Percentiles rank a stretch among this genome's conserved stretches.
phyloP scores from a whole-genome alignment of 2,113 vertebrate genomes.

The Emydocephalus ijimae region DNA sequence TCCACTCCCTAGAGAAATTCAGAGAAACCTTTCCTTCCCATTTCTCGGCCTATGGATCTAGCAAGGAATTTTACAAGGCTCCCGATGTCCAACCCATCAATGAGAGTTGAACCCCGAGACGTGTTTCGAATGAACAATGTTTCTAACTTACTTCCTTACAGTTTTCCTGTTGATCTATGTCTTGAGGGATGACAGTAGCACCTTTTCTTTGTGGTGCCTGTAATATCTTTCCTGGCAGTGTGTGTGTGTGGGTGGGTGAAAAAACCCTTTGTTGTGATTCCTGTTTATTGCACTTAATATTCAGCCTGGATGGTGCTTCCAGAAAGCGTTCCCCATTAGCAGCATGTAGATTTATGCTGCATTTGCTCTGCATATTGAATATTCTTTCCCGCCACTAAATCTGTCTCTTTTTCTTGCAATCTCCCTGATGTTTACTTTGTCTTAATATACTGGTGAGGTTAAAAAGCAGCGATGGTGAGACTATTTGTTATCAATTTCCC shows the following conservation, averaged over 20 bases:
- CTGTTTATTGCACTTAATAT: constrained; percentile 41
- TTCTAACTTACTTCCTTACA: background rate
- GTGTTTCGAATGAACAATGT: background rate
- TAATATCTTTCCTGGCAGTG: background rate
- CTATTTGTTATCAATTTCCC: constrained; percentile 69
- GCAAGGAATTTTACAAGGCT: background rate
- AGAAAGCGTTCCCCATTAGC: constrained; percentile 58
- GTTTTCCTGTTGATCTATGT: background rate
- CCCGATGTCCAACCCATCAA: background rate
- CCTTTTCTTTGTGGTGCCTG: background rate
- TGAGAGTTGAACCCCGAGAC: background rate
- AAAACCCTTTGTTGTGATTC: constrained; percentile 10
- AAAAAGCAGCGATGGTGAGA: constrained; percentile 62
- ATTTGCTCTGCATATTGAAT: constrained; percentile 61
- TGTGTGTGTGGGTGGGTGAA: too few relatives aligned
- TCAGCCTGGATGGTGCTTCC: constrained; percentile 48
- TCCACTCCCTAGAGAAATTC: background rate
- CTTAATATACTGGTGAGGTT: constrained; percentile 65
- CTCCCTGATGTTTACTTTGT: constrained; percentile 68
- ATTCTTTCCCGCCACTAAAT: constrained; percentile 47
- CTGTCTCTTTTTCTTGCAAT: constrained; percentile 53
- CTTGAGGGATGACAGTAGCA: background rate
- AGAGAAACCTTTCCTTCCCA: background rate
- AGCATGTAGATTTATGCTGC: constrained; percentile 68
- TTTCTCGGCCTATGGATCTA: background rate